A percentile compares a stretch with the other conserved stretches of the same genome.
These are phyloP conservation scores for Nemoura dubitans DNA, from an alignment of 2,888 invertebrate species.

Conservation along the genomic window DNA sequence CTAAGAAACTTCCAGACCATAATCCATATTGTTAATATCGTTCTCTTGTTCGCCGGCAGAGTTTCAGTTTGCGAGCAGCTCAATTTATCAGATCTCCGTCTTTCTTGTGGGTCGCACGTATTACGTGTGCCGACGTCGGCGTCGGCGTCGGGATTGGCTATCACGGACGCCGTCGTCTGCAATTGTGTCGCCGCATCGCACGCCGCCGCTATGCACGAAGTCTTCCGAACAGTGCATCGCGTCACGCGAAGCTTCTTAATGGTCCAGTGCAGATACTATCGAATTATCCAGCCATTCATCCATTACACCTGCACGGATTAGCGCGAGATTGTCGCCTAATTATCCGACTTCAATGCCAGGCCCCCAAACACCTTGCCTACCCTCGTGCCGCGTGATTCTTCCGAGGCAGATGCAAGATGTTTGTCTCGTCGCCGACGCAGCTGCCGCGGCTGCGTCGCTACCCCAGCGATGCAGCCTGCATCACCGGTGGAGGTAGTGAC, in stretches of 20 bases:
- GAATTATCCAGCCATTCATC: background rate
- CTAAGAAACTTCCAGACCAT: background rate
- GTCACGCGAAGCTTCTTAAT: background rate
- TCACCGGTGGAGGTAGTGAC: background rate
- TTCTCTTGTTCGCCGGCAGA: background rate
- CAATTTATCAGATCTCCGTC: background rate
- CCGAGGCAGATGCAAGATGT: background rate
- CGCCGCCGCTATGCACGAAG: background rate
- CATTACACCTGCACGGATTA: slow-evolving; percentile 2
- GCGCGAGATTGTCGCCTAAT: background rate
- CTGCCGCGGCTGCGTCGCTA: background rate
- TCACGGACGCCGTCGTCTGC: background rate
- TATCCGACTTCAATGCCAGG: background rate
- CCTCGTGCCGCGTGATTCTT: background rate
- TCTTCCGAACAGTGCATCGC: background rate
- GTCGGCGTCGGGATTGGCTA: background rate
- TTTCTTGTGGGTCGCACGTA: background rate
- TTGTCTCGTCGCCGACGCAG: background rate
- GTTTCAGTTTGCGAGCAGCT: background rate
- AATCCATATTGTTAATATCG: slow-evolving; percentile 12
- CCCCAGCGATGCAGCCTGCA: background rate
- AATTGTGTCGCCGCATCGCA: background rate
- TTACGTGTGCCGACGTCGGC: background rate
- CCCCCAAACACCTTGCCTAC: background rate
- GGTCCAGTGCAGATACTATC: background rate